Conservation (phyloP, 2,888 invertebrate genomes). For the Stegana nigrithorax region DNA sequence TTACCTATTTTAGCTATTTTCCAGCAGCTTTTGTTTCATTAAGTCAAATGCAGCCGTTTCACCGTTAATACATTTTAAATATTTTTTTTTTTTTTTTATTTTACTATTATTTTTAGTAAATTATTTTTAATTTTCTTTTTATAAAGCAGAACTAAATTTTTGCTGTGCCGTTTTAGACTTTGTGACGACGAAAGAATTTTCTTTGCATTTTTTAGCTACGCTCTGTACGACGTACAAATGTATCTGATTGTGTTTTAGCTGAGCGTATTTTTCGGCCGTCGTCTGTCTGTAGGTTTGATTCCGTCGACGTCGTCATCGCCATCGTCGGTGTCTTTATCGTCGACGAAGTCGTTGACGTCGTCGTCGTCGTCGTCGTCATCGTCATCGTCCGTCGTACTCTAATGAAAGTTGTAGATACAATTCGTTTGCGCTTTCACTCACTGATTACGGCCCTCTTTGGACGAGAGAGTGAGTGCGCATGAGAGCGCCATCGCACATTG, state of each 20-base stretch:
- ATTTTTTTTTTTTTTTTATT: background rate
- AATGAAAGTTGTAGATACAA: conserved; percentile 51
- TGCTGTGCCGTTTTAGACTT: background rate
- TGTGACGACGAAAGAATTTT: conserved; percentile 42
- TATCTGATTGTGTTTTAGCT: conserved; percentile 18
- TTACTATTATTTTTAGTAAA: background rate
- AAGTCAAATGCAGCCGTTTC: background rate
- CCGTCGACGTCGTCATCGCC: conserved; percentile 8
- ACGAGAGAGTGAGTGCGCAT: background rate
- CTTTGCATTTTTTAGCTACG: conserved; percentile 29
- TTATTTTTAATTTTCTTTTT: background rate
- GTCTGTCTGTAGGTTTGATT: conserved; percentile 20
- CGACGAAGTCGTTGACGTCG: too few relatives aligned
- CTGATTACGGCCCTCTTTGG: background rate
- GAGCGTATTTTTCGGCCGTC: conserved; percentile 32
- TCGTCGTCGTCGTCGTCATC: background rate
- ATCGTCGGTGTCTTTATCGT: background rate
- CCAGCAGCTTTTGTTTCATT: background rate
- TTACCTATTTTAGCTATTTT: conserved; percentile 10
- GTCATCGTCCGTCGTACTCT: conserved; percentile 20
- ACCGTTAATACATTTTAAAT: background rate
- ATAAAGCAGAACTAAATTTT: background rate
- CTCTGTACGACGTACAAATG: conserved; percentile 29
- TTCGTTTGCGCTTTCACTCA: conserved; percentile 26
- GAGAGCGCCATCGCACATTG: background rate